Conservation (phyloP, 2,888 invertebrate species). For the Drosophila melanosoma region DNA sequence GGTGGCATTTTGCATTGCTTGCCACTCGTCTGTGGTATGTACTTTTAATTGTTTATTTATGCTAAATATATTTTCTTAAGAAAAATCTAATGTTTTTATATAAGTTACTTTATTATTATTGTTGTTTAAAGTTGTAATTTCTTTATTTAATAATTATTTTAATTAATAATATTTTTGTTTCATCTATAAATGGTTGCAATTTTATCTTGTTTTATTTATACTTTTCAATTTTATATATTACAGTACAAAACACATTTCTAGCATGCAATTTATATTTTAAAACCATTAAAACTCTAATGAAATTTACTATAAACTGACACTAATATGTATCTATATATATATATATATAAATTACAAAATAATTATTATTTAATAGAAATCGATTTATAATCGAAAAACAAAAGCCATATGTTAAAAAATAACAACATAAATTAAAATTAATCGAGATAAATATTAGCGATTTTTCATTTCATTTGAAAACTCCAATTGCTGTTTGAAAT, state of each 20-base stretch:
- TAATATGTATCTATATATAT: neutral
- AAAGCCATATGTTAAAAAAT: neutral
- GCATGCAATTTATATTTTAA: neutral
- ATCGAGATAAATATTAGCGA: neutral
- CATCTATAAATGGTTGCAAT: neutral
- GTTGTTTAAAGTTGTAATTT: neutral
- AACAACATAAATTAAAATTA: neutral
- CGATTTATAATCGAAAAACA: neutral
- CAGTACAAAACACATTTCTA: neutral
- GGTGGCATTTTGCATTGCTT: constrained; percentile 10
- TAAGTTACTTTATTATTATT: neutral
- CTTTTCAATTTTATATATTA: neutral
- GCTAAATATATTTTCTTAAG: neutral
- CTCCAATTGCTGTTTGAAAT: neutral
- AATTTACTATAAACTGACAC: neutral
- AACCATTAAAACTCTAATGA: neutral
- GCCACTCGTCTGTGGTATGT: constrained; percentile 1
- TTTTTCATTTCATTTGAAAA: neutral
- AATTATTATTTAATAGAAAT: neutral
- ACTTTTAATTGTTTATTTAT: neutral
- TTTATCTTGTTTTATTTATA: neutral
- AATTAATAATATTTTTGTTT: neutral
- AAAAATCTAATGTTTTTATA: neutral
- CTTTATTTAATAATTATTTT: neutral
- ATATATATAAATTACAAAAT: neutral